Base-by-base conservation (phyloP, 2,797 vertebrate genomes). In the Urophycis tenuis region DNA sequence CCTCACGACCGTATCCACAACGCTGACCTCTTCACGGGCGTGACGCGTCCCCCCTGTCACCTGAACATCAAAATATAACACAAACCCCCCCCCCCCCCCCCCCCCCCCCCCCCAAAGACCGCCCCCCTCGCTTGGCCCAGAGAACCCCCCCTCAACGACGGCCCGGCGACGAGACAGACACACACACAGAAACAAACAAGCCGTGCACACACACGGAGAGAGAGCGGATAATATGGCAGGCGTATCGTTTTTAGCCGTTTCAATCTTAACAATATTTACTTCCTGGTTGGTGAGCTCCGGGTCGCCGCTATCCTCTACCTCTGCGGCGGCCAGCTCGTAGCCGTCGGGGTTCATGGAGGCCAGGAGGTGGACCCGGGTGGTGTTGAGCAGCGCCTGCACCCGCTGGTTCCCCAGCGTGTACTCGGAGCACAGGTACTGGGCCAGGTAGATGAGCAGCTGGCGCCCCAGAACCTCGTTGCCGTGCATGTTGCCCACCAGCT, bases 311-410 rank as follows among this genome's bases (percentile, higher is more conserved):
- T 94, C 77, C 77, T 92, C 94, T 95, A 98, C 96, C 95, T 97
- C 96, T 85, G 97, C 92, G 14, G 95, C 94, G 0, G 98, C 98
- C 84, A 97, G 85, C 82, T 99, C 96, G 19, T 98, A 99, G 72
- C 97, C 98, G 5, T 99, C 98, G 0, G 98, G 98, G 86, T 99
- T 99, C 94, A 99, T 96, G 80, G 97, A 98, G 84, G 96, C 95
- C 75, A 99, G 91, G 78, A 99, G 92, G 78, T 99, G 98, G 84
- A 99, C 91, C 80, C 98, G 95, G 67, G 98, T 98, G 80, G 82
- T 95, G 91, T 99, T 99, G 85, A 99, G 90, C 85, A 99, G 86
- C 36, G 87, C 90, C 90, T 98, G 96, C 85, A 99, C 85, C 15
- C 97, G 93, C 15, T 92, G 81, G 71, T 95, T 97, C 67, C 96